These are phyloP conservation scores for Thermophis baileyi DNA, from an alignment of 2,113 vertebrate species.

Conservation along the genomic window DNA sequence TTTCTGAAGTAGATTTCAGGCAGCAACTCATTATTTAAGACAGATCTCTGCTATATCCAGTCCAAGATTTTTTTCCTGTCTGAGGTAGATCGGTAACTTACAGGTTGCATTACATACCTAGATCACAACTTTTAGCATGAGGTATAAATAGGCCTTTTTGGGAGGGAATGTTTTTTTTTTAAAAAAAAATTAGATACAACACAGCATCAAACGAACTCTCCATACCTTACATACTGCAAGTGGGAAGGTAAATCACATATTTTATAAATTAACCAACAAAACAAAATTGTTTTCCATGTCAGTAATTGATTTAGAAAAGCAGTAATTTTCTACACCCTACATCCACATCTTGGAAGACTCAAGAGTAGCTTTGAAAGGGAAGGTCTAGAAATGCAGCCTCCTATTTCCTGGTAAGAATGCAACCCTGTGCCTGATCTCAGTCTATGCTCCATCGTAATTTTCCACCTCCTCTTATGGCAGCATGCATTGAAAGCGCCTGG, in stretches of 20 bases:
- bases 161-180: background rate
- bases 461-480: slow-evolving; percentile 50
- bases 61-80: background rate
- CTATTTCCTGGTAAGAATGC: accelerated
- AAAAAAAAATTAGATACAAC: background rate
- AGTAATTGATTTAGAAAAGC: background rate
- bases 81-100: background rate
- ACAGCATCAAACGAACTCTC: background rate
- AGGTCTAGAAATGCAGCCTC: background rate
- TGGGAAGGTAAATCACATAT: background rate
- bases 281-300: background rate
- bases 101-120: background rate
- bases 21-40: background rate
- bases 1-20: background rate
- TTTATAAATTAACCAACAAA: background rate
- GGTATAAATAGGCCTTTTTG: background rate
- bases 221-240: background rate
- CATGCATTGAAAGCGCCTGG: slow-evolving; percentile 61
- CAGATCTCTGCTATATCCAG: background rate
- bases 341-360: background rate
- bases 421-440: slow-evolving; percentile 34
- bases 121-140: background rate
- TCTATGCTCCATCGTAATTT: slow-evolving; percentile 50
- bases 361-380: slow-evolving; percentile 11
- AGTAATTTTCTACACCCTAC: background rate